These are phyloP conservation scores for Oncorhynchus clarkii DNA, from an alignment of 2,113 vertebrate species.

Conservation along the genomic window DNA sequence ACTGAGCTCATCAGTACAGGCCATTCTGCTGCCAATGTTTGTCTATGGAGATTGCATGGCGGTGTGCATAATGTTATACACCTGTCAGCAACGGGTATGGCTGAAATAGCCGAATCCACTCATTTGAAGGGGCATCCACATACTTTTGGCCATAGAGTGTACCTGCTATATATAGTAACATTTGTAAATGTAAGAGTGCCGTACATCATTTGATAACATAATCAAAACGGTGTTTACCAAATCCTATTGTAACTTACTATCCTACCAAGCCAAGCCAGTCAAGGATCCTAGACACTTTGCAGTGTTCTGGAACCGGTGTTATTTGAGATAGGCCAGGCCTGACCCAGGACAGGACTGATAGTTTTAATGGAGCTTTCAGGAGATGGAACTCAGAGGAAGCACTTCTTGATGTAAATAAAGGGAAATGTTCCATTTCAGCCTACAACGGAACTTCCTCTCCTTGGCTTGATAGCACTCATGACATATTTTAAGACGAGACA, in stretches of 20 bases:
- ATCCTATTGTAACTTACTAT: background rate
- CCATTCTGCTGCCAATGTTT: too few relatives aligned
- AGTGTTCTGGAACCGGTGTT: slow-evolving; percentile 3
- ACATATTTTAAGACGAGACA: slow-evolving; percentile 16
- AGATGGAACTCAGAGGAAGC: slow-evolving; percentile 30
- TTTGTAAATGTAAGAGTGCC: too few relatives aligned
- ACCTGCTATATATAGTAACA: too few relatives aligned
- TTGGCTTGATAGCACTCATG: slow-evolving; percentile 19
- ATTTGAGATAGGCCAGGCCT: slow-evolving; percentile 19
- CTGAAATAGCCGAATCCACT: too few relatives aligned
- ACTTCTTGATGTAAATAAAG: slow-evolving; percentile 33
- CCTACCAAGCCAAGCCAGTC: too few relatives aligned
- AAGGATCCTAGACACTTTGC: background rate
- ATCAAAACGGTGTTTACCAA: background rate
- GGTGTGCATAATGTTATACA: too few relatives aligned
- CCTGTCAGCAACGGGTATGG: too few relatives aligned
- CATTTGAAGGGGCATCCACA: too few relatives aligned
- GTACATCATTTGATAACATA: too few relatives aligned
- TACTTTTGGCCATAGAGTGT: too few relatives aligned
- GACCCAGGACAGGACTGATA: slow-evolving; percentile 19
- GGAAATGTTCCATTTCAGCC: slow-evolving; percentile 19
- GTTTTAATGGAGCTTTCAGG: slow-evolving; percentile 19
- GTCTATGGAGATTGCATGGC: too few relatives aligned
- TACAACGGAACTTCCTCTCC: slow-evolving; percentile 26
- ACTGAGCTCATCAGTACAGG: too few relatives aligned